Base-by-base conservation (phyloP, 1,140 invertebrate genomes). In the Micrasema longulum region DNA sequence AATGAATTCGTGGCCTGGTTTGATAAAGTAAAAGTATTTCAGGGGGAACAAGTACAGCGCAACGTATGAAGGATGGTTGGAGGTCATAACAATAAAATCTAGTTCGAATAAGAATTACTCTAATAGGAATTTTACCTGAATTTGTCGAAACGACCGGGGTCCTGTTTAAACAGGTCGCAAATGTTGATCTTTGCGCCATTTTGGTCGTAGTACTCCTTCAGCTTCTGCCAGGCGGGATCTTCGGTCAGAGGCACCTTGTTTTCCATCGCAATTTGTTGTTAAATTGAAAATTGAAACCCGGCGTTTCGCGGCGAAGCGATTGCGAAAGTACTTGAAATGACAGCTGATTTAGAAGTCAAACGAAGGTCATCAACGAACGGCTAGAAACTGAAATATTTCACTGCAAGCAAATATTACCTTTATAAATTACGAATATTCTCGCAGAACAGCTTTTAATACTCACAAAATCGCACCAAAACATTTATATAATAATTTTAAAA, bases 121-220 rank as follows among this genome's bases (percentile, higher is more conserved):
- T 55, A 72, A 41, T n/a, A 70, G 55, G 63, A 48, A 60, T 71
- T 55, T 79, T 85, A 95, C 95, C 92, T 95, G 82, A 89, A 93
- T 80, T 94, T 94, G 23, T 91, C 83, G 79, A 96, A 96, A 31
- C 95, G 87, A 36, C 90, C 82, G 0, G 90, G 80, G 85, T 97
- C 92, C 75, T 90, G 81, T 72, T 90, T 83, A 76, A 97, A 96
- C 53, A 96, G 80, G 74, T 93, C 84, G 69, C 87, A 87, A 76
- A 97, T 93, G 75, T 93, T 90, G 5, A 97, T 87, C 76, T 92
- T 90, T 1, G 87, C 80, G 9, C 87, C 89, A 77, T 91, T 89
- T 9, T 79, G 79, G 67, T 91, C 82, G 77, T 89, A 94, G 81
- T 90, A 92, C 38, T 91, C 85, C 78, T 93, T 86, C 18, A 97